Percentiles rank a stretch among this genome's conserved stretches.
These are phyloP conservation scores for Hoplostethus atlanticus DNA, from an alignment of 2,797 vertebrate genomes.

Conservation along the genomic window DNA sequence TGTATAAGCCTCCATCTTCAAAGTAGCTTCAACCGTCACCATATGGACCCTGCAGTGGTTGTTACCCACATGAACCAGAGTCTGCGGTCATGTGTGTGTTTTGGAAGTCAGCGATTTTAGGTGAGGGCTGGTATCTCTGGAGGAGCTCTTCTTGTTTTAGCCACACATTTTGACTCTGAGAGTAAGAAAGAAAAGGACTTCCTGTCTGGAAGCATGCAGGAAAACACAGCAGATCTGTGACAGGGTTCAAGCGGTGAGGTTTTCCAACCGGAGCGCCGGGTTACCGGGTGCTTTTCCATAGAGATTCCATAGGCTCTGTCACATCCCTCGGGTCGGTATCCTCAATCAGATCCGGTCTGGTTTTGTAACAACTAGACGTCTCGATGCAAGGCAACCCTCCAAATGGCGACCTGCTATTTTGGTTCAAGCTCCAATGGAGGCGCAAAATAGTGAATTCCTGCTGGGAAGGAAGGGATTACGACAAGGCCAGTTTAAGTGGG, in stretches of 20 bases:
- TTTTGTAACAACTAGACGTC: slow-evolving; percentile 59
- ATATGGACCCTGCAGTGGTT: background rate
- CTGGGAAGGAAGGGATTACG: slow-evolving; percentile 59
- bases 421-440: slow-evolving; percentile 33
- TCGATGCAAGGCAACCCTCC: no score
- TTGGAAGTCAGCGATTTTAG: background rate
- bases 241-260: slow-evolving; percentile 63
- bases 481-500: slow-evolving; percentile 51
- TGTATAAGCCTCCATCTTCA: slow-evolving; percentile 2
- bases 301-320: slow-evolving; percentile 35
- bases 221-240: slow-evolving; percentile 48
- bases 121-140: no score
- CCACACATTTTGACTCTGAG: no score
- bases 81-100: background rate
- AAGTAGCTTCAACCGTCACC: background rate
- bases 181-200: slow-evolving; percentile 20
- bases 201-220: slow-evolving; percentile 25
- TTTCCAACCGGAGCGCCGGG: slow-evolving; percentile 34
- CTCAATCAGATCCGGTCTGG: slow-evolving; percentile 66
- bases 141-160: background rate
- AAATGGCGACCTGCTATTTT: slow-evolving; percentile 36
- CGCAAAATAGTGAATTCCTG: slow-evolving; percentile 41
- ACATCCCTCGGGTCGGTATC: slow-evolving; percentile 65
- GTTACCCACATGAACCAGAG: background rate
- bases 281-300: slow-evolving; percentile 39